Conservation (phyloP, 2,113 vertebrate species). For the Urocynchramus pylzowi region DNA sequence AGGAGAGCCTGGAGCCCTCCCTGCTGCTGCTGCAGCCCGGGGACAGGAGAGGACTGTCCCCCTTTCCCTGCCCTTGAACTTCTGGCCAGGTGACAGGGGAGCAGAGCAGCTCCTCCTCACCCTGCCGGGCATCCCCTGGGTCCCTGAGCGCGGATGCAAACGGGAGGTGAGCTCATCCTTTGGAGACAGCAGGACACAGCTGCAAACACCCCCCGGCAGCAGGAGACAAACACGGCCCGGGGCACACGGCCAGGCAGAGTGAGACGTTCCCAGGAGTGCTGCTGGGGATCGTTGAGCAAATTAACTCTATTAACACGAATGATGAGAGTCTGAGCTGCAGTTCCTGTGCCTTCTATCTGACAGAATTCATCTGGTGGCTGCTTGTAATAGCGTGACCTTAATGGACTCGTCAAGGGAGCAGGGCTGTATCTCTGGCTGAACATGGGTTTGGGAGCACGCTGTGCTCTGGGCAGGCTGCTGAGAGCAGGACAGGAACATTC, state of each 20-base stretch:
- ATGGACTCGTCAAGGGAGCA: conserved; percentile 30
- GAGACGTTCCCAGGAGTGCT: neutral
- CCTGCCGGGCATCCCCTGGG: fast-evolving
- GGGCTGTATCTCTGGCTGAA: neutral
- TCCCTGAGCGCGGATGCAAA: neutral
- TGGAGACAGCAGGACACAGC: neutral
- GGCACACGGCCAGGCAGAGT: neutral
- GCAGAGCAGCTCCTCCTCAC: neutral
- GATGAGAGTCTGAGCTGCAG: conserved; percentile 5
- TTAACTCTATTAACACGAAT: conserved; percentile 47
- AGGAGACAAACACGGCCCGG: neutral
- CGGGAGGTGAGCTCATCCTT: neutral
- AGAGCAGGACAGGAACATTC: neutral
- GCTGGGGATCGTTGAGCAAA: conserved; percentile 30
- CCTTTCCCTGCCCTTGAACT: fast-evolving
- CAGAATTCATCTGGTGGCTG: conserved; percentile 45
- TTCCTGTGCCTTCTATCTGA: conserved; percentile 4
- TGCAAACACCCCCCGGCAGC: neutral
- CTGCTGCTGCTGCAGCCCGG: neutral
- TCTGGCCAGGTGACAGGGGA: neutral
- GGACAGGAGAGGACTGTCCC: neutral
- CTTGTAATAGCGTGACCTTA: conserved; percentile 48
- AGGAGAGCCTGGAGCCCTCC: neutral
- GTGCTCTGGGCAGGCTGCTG: neutral
- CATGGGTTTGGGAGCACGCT: neutral